phyloP scores from a whole-genome alignment of 2,888 invertebrate species.

The Noctua fimbriata region DNA sequence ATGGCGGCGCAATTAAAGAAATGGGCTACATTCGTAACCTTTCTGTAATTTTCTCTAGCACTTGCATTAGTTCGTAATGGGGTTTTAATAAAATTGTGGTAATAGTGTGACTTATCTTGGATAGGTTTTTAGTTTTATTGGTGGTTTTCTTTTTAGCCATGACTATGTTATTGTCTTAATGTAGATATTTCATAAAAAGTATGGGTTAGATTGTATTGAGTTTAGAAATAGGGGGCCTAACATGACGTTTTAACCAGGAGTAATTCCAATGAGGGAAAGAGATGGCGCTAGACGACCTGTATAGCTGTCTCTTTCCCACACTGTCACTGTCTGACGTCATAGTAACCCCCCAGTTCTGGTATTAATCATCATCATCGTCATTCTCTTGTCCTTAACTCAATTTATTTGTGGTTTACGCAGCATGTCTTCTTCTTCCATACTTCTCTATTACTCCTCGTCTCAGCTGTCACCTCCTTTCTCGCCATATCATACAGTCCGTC shows the following conservation, averaged over 20 bases:
- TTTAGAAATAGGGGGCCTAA: neutral
- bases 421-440: no score
- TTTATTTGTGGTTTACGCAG: no score
- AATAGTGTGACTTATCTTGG: conserved; percentile 40
- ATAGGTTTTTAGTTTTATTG: conserved; percentile 10
- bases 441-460: no score
- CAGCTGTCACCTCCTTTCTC: no score
- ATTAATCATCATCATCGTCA: neutral
- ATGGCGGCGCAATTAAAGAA: conserved; percentile 58
- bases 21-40: conserved; percentile 53
- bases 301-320: no score
- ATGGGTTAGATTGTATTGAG: neutral
- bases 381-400: no score
- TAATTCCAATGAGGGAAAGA: no score
- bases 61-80: conserved; percentile 54
- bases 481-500: no score
- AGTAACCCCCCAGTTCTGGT: neutral
- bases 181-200: neutral
- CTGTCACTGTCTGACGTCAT: no score
- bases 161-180: neutral
- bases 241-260: no score
- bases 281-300: no score
- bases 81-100: conserved; percentile 61
- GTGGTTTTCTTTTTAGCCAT: neutral
- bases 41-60: conserved; percentile 40